A percentile compares a stretch with the other conserved stretches of the same genome.
These are phyloP conservation scores for Rhopilema esculentum DNA, from an alignment of 30 jellyfish, hydroid and myxozoan species.

Conservation along the genomic window DNA sequence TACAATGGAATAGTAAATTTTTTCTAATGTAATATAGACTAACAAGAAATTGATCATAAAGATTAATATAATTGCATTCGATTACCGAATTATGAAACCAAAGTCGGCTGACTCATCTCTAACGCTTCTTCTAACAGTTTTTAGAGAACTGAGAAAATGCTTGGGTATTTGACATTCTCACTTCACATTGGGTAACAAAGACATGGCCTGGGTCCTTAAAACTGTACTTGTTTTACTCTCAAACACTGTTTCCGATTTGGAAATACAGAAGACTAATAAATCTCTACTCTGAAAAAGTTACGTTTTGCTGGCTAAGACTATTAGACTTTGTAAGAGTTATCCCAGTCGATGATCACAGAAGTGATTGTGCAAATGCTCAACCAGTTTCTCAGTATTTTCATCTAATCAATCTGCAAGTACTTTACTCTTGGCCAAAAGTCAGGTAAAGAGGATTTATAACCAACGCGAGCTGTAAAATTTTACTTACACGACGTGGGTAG, in stretches of 20 bases:
- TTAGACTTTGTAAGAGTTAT: neutral
- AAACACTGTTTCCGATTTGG: too few relatives aligned
- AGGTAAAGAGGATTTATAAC: too few relatives aligned
- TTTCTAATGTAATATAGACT: conserved; percentile 24
- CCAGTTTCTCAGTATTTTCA: neutral
- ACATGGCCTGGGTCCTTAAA: neutral
- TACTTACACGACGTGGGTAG: too few relatives aligned
- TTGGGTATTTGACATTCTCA: conserved; percentile 29
- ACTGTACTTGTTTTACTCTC: neutral
- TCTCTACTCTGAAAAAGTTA: neutral
- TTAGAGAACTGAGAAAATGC: conserved; percentile 51
- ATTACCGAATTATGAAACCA: neutral
- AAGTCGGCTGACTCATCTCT: conserved; percentile 17
- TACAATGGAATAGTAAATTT: neutral
- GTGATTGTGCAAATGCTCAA: neutral
- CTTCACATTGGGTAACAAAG: neutral
- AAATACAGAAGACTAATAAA: too few relatives aligned
- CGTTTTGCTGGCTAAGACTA: neutral
- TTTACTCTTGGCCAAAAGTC: too few relatives aligned
- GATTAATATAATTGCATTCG: neutral
- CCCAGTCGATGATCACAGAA: neutral
- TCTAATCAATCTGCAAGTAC: neutral
- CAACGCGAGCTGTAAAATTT: too few relatives aligned
- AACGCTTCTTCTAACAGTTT: conserved; percentile 14
- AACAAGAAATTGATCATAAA: conserved; percentile 14